Base-by-base conservation (phyloP, 1,140 invertebrate species). In the Penaeus chinensis region DNA sequence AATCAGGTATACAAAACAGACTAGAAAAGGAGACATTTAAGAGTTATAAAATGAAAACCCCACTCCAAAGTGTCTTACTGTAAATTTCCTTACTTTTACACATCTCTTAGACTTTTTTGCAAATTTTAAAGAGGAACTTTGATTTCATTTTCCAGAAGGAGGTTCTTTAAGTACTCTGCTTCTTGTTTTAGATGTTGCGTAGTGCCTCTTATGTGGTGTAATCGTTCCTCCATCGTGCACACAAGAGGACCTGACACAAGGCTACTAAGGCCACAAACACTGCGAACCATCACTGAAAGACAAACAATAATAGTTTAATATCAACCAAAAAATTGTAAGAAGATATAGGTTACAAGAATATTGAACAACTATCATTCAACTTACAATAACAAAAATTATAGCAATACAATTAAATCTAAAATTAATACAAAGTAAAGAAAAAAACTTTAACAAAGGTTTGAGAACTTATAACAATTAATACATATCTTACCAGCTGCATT, bases 261-360 rank as follows among this genome's bases (percentile, higher is more conserved):
- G 63, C 86, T 87, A 71, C 86, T 83, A 54, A 87, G 81, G 63
- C 86, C 71, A 83, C 86, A 87, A 54, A 87, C 86, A 78, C 86
- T 87, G 18, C 63, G 80, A 47, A 87, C 86, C 86, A 87, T 87
- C 32, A 87, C 86, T 87, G 69, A 47, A 76, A 83, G 20, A 27
- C 20, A 69, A 80, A 61, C 54, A 54, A 16, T 54, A 54, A 54
- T 54, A 54, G 54, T 0, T 16, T 4, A 54, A 54, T 54, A 54
- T 54, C 54, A 54, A 54, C 10, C 54, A 13, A 13, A 16, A 54
- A 54, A 54, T 13, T 54, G 54, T 13, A 47, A 16, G 54, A 54
- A 13, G 54, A 54, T 54, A 54, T 16, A 54, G 54, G 16, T 13
- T 54, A 11, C 54, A 54, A 54, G 10, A 11, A 11, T 13, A 16